These are phyloP conservation scores for Porites lobata DNA, from an alignment of 92 coral and sea anemone genomes.

Conservation along the genomic window DNA sequence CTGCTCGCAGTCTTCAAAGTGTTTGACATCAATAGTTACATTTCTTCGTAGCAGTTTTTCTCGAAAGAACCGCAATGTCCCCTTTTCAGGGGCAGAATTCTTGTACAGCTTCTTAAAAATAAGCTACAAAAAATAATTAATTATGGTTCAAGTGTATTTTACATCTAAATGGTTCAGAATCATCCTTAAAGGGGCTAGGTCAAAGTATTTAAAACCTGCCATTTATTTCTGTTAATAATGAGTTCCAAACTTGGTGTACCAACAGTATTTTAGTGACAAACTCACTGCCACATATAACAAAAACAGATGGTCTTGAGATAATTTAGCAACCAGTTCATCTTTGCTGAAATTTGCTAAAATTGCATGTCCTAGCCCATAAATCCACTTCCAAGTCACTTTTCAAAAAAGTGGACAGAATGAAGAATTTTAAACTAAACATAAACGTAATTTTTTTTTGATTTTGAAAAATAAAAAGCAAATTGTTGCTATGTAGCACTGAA, in stretches of 20 bases:
- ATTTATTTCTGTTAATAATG: slow-evolving; percentile 16
- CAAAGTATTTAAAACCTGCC: background rate
- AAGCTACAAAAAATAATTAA: slow-evolving; percentile 6
- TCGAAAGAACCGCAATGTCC: slow-evolving; percentile 59
- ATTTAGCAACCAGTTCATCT: slow-evolving; percentile 8
- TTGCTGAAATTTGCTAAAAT: background rate
- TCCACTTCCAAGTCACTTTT: slow-evolving; percentile 10
- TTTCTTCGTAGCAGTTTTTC: slow-evolving; percentile 56
- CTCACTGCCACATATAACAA: slow-evolving; percentile 11
- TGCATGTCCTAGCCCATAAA: no score
- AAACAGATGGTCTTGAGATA: slow-evolving; percentile 1
- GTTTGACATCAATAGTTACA: slow-evolving; percentile 16
- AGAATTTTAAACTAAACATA: background rate
- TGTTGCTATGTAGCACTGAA: slow-evolving; percentile 12
- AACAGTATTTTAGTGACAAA: slow-evolving; percentile 9
- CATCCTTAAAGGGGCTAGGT: slow-evolving; percentile 1
- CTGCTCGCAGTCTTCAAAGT: slow-evolving; percentile 5
- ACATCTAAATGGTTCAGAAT: background rate
- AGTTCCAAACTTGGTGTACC: slow-evolving; percentile 5
- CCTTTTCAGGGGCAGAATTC: slow-evolving; percentile 36
- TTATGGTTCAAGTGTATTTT: background rate
- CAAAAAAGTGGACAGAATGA: slow-evolving; percentile 5
- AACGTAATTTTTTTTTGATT: background rate
- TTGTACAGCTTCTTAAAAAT: slow-evolving; percentile 15
- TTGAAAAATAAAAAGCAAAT: slow-evolving; percentile 7